phyloP scores from a whole-genome alignment of 2,113 vertebrate genomes.

The Daubentonia madagascariensis region DNA sequence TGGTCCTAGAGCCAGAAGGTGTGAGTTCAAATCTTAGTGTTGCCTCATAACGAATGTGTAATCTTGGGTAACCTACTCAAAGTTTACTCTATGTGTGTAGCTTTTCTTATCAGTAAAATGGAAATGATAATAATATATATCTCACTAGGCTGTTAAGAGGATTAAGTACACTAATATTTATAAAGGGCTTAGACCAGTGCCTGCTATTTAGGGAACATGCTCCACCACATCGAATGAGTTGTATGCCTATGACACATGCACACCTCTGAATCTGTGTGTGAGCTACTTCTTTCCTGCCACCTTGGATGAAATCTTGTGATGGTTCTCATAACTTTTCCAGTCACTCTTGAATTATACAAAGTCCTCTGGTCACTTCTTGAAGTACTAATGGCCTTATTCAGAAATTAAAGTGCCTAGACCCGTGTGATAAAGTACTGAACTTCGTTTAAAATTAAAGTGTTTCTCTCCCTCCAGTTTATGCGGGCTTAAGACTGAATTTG shows the following conservation, averaged over 20 bases:
- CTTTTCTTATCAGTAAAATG: not conserved
- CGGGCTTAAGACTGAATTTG: not conserved
- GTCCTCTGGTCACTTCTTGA: not conserved
- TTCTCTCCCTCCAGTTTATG: not conserved
- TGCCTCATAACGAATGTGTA: rapidly evolving
- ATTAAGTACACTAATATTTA: not conserved
- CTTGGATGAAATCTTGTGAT: rapidly evolving
- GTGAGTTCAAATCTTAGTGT: rapidly evolving
- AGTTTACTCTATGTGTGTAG: rapidly evolving
- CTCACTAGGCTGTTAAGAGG: not conserved
- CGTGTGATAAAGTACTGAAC: not conserved
- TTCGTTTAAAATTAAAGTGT: not conserved
- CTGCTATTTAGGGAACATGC: not conserved
- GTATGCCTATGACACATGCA: too few relatives aligned
- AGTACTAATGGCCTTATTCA: too few relatives aligned
- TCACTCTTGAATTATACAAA: not conserved
- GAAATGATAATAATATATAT: rapidly evolving
- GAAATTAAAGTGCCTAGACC: not conserved
- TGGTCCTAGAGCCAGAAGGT: not conserved
- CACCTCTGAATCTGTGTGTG: not conserved
- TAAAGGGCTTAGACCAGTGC: rapidly evolving
- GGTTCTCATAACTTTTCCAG: not conserved
- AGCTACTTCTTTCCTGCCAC: not conserved
- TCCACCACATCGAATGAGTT: rapidly evolving
- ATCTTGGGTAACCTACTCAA: rapidly evolving